Percentiles rank a stretch among this genome's conserved stretches.
Evolutionary conservation across 1,140 invertebrate genomes (phyloP).

Genomic region (Psilanteris sp.): DNA sequence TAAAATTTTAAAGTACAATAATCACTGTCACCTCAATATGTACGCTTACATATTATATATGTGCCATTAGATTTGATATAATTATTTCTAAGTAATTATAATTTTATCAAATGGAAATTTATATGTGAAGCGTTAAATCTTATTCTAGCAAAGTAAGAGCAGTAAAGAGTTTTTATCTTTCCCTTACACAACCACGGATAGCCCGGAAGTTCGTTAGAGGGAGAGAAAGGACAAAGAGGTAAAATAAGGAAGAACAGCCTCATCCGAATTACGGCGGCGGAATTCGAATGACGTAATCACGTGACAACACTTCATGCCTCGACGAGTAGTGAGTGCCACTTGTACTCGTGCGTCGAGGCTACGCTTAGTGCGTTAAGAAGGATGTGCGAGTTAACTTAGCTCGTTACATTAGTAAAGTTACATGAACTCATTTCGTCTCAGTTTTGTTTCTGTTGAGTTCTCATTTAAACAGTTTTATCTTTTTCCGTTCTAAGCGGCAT

Average conservation of each 20-base stretch:
- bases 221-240: conserved; percentile 37
- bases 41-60: no score
- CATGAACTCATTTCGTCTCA: conserved; percentile 76
- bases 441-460: conserved; percentile 41
- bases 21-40: no score
- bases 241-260: conserved; percentile 34
- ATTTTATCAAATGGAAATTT: no score
- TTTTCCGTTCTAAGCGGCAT: conserved; percentile 29
- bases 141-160: conserved; percentile 30
- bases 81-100: no score
- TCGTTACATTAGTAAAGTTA: conserved; percentile 75
- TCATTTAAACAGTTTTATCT: conserved; percentile 40
- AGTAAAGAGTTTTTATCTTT: conserved; percentile 29
- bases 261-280: conserved; percentile 46
- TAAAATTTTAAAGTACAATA: conserved; percentile 8
- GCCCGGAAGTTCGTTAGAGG: conserved; percentile 42
- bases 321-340: conserved; percentile 47
- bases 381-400: conserved; percentile 78
- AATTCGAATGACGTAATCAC: conserved; percentile 62
- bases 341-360: conserved; percentile 63
- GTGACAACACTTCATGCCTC: conserved; percentile 57
- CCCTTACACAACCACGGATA: conserved; percentile 12
- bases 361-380: conserved; percentile 76
- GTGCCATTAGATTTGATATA: no score
- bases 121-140: conserved; percentile 28